Conservation (phyloP, 1,140 invertebrate genomes). For the Arctopsyche grandis region DNA sequence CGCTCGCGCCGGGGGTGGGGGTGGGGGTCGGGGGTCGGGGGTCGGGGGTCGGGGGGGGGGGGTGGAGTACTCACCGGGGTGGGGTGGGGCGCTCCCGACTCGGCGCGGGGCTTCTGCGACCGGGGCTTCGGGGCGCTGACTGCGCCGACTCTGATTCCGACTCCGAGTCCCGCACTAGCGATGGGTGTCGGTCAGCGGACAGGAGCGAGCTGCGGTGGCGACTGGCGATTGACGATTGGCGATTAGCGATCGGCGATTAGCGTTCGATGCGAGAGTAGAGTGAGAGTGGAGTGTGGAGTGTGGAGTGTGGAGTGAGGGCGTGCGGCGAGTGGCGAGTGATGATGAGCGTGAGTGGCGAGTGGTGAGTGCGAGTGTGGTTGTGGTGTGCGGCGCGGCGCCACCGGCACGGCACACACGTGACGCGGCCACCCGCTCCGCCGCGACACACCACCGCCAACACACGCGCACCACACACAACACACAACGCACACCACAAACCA, state of each 20-base stretch:
- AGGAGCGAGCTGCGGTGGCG: not conserved
- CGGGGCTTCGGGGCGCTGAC: not conserved
- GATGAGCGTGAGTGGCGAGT: too few relatives aligned
- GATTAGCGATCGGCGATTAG: not conserved
- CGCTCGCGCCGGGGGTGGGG: too few relatives aligned
- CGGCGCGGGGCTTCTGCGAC: not conserved
- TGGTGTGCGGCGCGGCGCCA: not conserved
- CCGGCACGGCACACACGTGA: conserved; percentile 25
- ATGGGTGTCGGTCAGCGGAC: too few relatives aligned
- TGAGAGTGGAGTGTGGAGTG: not conserved
- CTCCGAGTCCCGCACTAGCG: not conserved
- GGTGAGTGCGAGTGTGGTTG: not conserved
- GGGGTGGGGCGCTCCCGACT: not conserved
- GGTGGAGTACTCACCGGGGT: not conserved
- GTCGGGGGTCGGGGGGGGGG: not conserved
- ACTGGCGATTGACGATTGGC: not conserved
- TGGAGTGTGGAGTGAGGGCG: not conserved
- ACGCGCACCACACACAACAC: not conserved
- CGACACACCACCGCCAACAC: not conserved
- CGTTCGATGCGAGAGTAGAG: not conserved
- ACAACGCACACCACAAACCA: not conserved
- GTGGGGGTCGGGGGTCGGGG: too few relatives aligned
- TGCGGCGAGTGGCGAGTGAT: too few relatives aligned
- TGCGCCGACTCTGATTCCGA: not conserved
- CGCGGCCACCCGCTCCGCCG: conserved; percentile 25